Evolutionary conservation across 1,140 invertebrate species (phyloP).

Genomic region (Temnothorax nylanderi): DNA sequence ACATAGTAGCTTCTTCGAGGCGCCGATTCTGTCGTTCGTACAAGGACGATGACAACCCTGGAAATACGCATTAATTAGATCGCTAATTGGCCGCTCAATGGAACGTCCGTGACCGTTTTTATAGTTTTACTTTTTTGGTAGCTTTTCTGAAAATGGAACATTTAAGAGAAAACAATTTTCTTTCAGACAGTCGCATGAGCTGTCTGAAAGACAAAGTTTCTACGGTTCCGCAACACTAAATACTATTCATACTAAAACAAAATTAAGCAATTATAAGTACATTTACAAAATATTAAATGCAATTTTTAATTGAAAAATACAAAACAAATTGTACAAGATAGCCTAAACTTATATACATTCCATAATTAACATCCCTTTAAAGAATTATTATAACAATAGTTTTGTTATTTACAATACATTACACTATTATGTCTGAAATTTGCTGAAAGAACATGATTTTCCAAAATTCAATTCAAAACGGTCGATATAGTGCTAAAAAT

Average conservation of each 20-base stretch:
- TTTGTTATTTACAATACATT: neutral
- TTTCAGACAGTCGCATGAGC: neutral
- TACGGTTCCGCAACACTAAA: neutral
- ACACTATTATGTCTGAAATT: neutral
- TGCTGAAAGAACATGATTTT: neutral
- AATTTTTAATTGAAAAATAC: neutral
- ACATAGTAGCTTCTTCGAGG: slow-evolving; percentile 75
- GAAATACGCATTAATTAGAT: slow-evolving; percentile 27
- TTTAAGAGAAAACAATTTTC: neutral
- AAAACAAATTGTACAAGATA: neutral
- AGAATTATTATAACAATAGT: neutral
- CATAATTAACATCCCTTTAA: neutral
- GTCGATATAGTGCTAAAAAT: slow-evolving; percentile 30
- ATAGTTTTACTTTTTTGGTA: neutral
- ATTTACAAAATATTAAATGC: neutral
- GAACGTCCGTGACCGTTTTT: slow-evolving; percentile 8
- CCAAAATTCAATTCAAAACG: neutral
- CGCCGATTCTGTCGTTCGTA: slow-evolving; percentile 41
- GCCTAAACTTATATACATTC: neutral
- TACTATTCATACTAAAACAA: neutral
- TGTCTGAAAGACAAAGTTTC: neutral
- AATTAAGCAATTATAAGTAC: neutral
- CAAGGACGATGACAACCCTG: slow-evolving; percentile 58
- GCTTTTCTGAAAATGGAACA: neutral
- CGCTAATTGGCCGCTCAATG: slow-evolving; percentile 9